Percentiles rank a stretch among this genome's conserved stretches.
Evolutionary conservation across 2,888 invertebrate species (phyloP).

Genomic region (Mimumesa dahlbomi): DNA sequence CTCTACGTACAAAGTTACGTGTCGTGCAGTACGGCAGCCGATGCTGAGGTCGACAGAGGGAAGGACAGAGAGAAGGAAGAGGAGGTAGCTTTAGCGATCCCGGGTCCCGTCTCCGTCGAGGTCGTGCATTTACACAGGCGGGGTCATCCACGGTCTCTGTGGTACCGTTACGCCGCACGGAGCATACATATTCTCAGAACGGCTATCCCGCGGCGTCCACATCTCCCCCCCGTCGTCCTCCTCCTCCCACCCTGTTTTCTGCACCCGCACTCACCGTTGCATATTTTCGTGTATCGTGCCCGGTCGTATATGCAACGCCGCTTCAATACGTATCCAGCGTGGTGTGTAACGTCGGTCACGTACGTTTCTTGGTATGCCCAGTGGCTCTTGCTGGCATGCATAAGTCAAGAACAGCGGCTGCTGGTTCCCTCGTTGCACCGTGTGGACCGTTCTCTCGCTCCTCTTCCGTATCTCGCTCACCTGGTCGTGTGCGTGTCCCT

Average conservation of each 20-base stretch:
- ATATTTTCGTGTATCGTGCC: slow-evolving; percentile 54
- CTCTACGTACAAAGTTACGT: slow-evolving; percentile 39
- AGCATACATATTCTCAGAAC: slow-evolving; percentile 70
- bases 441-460: not conserved
- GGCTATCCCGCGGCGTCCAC: slow-evolving; percentile 54
- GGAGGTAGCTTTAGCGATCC: slow-evolving; percentile 43
- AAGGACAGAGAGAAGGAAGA: slow-evolving; percentile 19
- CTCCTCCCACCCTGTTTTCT: slow-evolving; percentile 3
- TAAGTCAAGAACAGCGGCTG: slow-evolving; percentile 64
- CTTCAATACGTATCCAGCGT: not conserved
- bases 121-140: slow-evolving; percentile 77
- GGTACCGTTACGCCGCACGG: slow-evolving; percentile 74
- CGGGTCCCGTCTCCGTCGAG: slow-evolving; percentile 68
- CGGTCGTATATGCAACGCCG: slow-evolving; percentile 23
- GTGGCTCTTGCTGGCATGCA: slow-evolving; percentile 67
- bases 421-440: not conserved
- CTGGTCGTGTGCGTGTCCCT: slow-evolving; percentile 11
- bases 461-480: slow-evolving; percentile 20
- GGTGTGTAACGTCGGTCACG: slow-evolving; percentile 62
- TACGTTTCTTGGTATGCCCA: slow-evolving; percentile 63
- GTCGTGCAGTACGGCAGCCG: slow-evolving; percentile 18
- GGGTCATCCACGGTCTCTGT: slow-evolving; percentile 75
- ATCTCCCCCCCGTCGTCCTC: not conserved
- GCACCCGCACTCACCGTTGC: slow-evolving; percentile 25
- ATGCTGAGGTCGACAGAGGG: not conserved